Base-by-base conservation (phyloP, 2,888 invertebrate species). In the Ditula angustiorana region DNA sequence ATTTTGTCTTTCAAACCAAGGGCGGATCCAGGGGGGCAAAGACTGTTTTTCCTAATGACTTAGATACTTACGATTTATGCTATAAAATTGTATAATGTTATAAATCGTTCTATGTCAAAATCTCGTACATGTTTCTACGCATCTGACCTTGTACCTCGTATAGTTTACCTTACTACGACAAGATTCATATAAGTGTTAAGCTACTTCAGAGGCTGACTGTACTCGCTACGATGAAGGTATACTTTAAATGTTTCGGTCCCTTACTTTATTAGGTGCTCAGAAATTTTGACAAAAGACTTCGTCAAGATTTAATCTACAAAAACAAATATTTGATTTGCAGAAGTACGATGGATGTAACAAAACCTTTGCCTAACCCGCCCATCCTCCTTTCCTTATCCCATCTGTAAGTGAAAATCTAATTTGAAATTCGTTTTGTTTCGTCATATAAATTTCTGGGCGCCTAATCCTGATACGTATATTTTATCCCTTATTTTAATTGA, bases 291-390 rank as follows among this genome's bases (percentile, higher is more conserved):
- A 5, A 11, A 23, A 10, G 16, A 23, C 5, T n/a, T 35, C 8
- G 24, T 56, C 2, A 47, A 52, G 41, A 35, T 44, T 24, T 24
- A 10, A 41, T 47, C 30, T 16, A 58, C 41, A 35, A 44, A 50
- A 33, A 35, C 24, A 13, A 71, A 69, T 67, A 63, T 75, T 82
- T 77, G 66, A 73, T 78, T 89, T 87, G 58, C 92, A 92, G 92
- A 92, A 86, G 88, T 92, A 63, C 90, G 92, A 79, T 92, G 91
- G 90, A 82, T 75, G 71, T 91, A 87, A 83, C 78, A 74, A 80
- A 74, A 71, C 67, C 69, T 66, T 66, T 61, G 74, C 70, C 68
- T 61, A 75, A 71, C 75, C 72, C 70, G 71, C 74, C 72, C 71
- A 72, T 81, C 66, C 75, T 77, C 73, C 77, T 80, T 76, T 71